These are phyloP conservation scores for Drosophila niveifrons DNA, from an alignment of 2,888 invertebrate species.

Conservation along the genomic window DNA sequence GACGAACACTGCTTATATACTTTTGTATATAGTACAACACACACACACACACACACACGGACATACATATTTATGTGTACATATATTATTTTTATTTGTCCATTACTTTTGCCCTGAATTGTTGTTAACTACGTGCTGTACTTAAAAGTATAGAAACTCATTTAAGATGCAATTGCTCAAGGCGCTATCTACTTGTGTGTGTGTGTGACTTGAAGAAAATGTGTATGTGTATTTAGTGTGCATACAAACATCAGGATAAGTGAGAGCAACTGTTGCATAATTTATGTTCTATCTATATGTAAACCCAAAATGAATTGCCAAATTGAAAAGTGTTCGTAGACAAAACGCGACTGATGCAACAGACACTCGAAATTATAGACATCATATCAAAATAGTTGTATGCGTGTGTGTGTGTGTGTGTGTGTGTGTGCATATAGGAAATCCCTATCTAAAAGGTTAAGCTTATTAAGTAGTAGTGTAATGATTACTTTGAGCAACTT, in stretches of 20 bases:
- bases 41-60: constrained; percentile 5
- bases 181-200: constrained; percentile 11
- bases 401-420: constrained; percentile 7
- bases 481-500: too few relatives aligned
- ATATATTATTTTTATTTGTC: not conserved
- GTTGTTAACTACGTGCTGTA: constrained; percentile 40
- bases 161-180: constrained; percentile 49
- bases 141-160: constrained; percentile 46
- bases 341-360: constrained; percentile 55
- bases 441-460: not conserved
- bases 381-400: constrained; percentile 4
- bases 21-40: constrained; percentile 44
- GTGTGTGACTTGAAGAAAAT: not conserved
- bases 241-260: constrained; percentile 16
- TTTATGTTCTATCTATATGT: constrained; percentile 16
- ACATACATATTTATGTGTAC: constrained; percentile 7
- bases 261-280: constrained; percentile 32
- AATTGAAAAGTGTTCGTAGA: constrained; percentile 54
- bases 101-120: constrained; percentile 13
- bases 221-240: not conserved
- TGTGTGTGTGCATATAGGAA: constrained; percentile 2
- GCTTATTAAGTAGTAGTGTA: too few relatives aligned
- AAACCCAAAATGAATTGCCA: constrained; percentile 48
- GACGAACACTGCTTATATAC: constrained; percentile 43
- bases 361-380: constrained; percentile 43